Conservation (phyloP, 30 jellyfish, hydroid and myxozoan genomes). For the Euphysa ruthae region DNA sequence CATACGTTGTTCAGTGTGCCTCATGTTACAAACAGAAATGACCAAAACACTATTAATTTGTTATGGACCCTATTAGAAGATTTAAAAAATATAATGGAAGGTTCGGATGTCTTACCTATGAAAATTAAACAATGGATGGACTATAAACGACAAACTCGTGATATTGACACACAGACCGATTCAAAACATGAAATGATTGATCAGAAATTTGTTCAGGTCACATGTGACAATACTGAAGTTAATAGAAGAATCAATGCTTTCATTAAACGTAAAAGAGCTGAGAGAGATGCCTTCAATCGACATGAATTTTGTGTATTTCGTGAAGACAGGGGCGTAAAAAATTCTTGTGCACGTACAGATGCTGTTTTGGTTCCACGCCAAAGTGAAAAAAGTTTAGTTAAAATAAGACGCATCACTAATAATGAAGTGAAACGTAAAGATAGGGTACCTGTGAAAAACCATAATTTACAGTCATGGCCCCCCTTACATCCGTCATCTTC, state of each 20-base stretch:
- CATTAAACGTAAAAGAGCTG: conserved; percentile 60
- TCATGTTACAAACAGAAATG: conserved; percentile 2
- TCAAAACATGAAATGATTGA: conserved; percentile 14
- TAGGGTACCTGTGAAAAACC: not conserved
- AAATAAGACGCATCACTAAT: conserved; percentile 23
- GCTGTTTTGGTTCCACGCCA: conserved; percentile 84
- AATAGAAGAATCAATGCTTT: conserved; percentile 63
- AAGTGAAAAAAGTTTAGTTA: conserved; percentile 67
- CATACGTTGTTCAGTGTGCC: conserved; percentile 1
- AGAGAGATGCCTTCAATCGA: conserved; percentile 68
- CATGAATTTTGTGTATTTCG: conserved; percentile 68
- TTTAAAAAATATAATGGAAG: conserved; percentile 3
- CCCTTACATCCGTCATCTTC: conserved; percentile 29
- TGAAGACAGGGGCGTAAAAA: conserved; percentile 29
- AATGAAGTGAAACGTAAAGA: conserved; percentile 1
- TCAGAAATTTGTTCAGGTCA: conserved; percentile 22
- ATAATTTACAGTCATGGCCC: conserved; percentile 13
- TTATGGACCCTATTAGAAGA: conserved; percentile 30
- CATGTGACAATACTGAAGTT: conserved; percentile 43
- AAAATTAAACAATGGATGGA: conserved; percentile 29
- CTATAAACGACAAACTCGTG: conserved; percentile 22
- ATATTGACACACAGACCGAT: conserved; percentile 24
- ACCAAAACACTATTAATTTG: conserved; percentile 22
- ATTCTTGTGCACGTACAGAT: conserved; percentile 96
- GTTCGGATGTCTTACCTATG: conserved; percentile 22